Evolutionary conservation across 2,888 invertebrate species (phyloP).

Genomic region (Drosophila putrida): DNA sequence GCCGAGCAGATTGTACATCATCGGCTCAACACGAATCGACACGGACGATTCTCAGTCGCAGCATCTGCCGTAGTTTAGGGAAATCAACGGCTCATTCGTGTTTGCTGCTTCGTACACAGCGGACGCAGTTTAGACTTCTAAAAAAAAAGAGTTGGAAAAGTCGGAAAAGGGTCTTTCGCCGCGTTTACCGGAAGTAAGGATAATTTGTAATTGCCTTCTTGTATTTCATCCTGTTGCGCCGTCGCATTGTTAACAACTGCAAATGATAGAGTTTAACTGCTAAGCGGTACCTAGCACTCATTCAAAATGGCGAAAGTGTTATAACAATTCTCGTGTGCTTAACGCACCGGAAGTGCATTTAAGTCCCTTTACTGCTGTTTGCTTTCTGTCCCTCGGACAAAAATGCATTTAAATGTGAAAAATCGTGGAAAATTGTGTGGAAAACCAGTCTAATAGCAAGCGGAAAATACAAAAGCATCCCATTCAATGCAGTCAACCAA

Average conservation of each 20-base stretch:
- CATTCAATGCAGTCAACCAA: constrained; percentile 5
- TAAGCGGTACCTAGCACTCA: constrained; percentile 14
- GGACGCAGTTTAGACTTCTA: constrained; percentile 56
- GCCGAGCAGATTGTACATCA: constrained; percentile 1
- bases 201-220: constrained; percentile 42
- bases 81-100: constrained; percentile 66
- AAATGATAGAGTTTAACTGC: constrained; percentile 4
- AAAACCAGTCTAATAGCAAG: constrained; percentile 30
- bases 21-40: constrained; percentile 10
- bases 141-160: constrained; percentile 17
- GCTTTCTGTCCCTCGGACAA: constrained; percentile 24
- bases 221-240: constrained; percentile 74
- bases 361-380: constrained; percentile 42
- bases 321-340: constrained; percentile 37
- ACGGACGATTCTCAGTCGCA: constrained; percentile 47
- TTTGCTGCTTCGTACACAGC: constrained; percentile 67
- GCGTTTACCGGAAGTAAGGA: constrained; percentile 76
- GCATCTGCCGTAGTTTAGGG: constrained; percentile 26
- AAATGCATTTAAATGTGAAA: constrained; percentile 45
- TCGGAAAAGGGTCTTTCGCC: constrained; percentile 32
- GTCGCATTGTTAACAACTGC: constrained; percentile 61
- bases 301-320: constrained; percentile 40
- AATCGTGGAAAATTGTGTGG: constrained; percentile 39
- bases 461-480: not conserved
- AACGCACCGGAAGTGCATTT: constrained; percentile 71